A percentile compares a stretch with the other conserved stretches of the same genome.
phyloP scores from a whole-genome alignment of 2,113 vertebrate species.

The Redunca redunca region DNA sequence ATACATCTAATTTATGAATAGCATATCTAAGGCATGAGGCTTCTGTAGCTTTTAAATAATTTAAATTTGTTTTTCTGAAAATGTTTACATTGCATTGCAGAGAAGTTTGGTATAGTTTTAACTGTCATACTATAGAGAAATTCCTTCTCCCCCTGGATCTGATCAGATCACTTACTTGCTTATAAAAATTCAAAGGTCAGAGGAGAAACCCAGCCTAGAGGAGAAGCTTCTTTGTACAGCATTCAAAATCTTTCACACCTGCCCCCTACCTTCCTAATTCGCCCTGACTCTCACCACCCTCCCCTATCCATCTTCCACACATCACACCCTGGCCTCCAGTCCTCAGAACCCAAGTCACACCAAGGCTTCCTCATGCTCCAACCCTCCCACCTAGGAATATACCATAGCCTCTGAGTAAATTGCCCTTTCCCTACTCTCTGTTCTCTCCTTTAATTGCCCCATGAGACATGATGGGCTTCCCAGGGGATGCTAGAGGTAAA shows the following conservation, averaged over 20 bases:
- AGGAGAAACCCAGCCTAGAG: background rate
- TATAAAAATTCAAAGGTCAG: background rate
- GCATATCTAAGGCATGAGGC: background rate
- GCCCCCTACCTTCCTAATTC: background rate
- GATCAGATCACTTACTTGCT: background rate
- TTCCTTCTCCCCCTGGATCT: background rate
- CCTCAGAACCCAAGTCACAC: background rate
- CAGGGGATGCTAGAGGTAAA: background rate
- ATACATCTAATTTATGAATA: slow-evolving; percentile 31
- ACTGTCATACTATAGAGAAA: background rate
- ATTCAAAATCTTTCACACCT: background rate
- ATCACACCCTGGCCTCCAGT: background rate
- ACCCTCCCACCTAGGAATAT: background rate
- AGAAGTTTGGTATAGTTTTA: background rate
- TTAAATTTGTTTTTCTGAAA: background rate
- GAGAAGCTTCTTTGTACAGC: background rate
- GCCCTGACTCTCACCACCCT: background rate
- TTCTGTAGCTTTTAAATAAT: slow-evolving; percentile 24
- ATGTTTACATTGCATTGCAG: slow-evolving; percentile 1
- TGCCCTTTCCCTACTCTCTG: background rate
- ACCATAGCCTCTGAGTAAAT: background rate
- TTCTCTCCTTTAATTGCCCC: background rate
- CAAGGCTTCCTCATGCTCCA: background rate
- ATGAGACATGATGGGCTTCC: background rate
- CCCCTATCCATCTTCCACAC: background rate